Evolutionary conservation across 2,888 invertebrate genomes (phyloP).

Genomic region (Zeuzera pyrina): DNA sequence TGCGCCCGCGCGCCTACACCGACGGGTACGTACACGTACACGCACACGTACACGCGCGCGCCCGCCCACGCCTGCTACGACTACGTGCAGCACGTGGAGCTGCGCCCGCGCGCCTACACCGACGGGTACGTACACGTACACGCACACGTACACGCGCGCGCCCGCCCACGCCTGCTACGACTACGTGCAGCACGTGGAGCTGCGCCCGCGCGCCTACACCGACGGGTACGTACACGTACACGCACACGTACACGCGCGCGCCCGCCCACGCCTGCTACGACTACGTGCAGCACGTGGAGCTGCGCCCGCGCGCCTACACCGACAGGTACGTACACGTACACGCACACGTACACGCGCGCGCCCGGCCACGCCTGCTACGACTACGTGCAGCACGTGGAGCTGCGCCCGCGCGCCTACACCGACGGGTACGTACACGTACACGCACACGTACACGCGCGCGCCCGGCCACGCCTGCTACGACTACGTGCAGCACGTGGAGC

Average conservation of each 20-base stretch:
- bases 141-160: too few relatives aligned
- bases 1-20: slow-evolving; percentile 45
- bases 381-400: slow-evolving; percentile 78
- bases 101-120: slow-evolving; percentile 45
- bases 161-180: slow-evolving; percentile 85
- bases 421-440: too few relatives aligned
- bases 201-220: slow-evolving; percentile 45
- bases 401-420: slow-evolving; percentile 45
- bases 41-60: too few relatives aligned
- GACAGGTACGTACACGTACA: too few relatives aligned
- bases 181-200: slow-evolving; percentile 78
- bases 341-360: too few relatives aligned
- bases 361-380: slow-evolving; percentile 85
- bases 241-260: too few relatives aligned
- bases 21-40: too few relatives aligned
- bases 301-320: slow-evolving; percentile 45
- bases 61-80: slow-evolving; percentile 85
- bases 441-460: too few relatives aligned
- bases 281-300: slow-evolving; percentile 78
- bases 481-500: slow-evolving; percentile 78
- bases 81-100: slow-evolving; percentile 78
- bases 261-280: slow-evolving; percentile 85
- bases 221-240: too few relatives aligned
- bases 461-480: slow-evolving; percentile 85
- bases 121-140: too few relatives aligned